These are phyloP conservation scores for Cephus pulcher DNA, from an alignment of 2,888 invertebrate genomes.

Conservation along the genomic window DNA sequence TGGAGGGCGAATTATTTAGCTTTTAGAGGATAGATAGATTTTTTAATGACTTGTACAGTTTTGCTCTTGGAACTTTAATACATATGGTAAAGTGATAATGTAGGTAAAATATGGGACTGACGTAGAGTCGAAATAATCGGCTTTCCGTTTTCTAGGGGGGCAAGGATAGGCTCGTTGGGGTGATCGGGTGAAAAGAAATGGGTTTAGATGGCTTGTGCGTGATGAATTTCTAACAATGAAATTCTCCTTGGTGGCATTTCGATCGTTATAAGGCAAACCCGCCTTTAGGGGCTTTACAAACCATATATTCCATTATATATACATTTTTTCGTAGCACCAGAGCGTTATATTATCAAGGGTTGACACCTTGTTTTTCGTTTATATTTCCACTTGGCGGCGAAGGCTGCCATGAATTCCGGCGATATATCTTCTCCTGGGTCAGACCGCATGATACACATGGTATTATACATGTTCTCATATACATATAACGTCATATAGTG, in stretches of 20 bases:
- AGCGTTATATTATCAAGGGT: neutral
- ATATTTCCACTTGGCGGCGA: neutral
- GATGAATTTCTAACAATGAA: neutral
- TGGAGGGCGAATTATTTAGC: neutral
- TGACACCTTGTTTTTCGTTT: constrained; percentile 9
- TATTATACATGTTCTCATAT: neutral
- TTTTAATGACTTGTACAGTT: too few species aligned
- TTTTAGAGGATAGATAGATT: too few species aligned
- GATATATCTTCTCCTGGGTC: neutral
- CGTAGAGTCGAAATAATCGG: too few species aligned
- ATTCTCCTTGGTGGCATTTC: neutral
- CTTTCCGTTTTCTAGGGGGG: too few species aligned
- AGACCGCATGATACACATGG: neutral
- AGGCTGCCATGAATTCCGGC: neutral
- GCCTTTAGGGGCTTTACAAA: neutral
- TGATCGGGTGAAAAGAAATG: neutral
- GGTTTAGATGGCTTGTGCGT: neutral
- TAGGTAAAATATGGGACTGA: too few species aligned
- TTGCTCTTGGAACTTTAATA: too few species aligned
- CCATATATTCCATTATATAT: neutral
- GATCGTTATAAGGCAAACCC: neutral
- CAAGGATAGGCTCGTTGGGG: neutral
- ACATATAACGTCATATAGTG: neutral
- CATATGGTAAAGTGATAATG: too few species aligned
- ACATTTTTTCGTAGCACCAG: neutral